Evolutionary conservation across 1,140 invertebrate species (phyloP).

Genomic region (Phthorimaea operculella): DNA sequence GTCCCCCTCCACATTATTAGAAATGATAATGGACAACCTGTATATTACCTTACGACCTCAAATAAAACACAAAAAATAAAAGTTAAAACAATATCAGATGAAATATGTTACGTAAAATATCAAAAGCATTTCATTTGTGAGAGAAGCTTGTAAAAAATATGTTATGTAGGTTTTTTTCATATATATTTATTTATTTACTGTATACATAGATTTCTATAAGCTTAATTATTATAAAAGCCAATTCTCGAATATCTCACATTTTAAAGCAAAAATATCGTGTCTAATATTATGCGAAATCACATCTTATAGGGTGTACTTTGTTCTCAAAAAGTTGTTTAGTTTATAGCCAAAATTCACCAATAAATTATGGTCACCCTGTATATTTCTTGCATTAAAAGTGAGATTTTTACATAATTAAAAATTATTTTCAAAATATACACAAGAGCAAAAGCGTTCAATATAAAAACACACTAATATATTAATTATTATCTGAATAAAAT

Average conservation of each 20-base stretch:
- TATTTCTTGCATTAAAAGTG: too few relatives aligned
- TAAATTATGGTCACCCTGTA: too few relatives aligned
- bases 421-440: neutral
- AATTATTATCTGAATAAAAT: slow-evolving; percentile 4
- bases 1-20: too few relatives aligned
- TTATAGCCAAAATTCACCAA: too few relatives aligned
- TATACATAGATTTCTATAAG: slow-evolving; percentile 33
- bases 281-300: too few relatives aligned
- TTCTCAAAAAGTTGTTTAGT: too few relatives aligned
- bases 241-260: neutral
- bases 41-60: too few relatives aligned
- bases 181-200: slow-evolving; percentile 10
- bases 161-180: slow-evolving; percentile 12
- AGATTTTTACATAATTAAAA: too few relatives aligned
- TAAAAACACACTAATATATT: slow-evolving; percentile 1
- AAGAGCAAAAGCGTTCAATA: neutral
- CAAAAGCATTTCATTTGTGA: slow-evolving; percentile 44
- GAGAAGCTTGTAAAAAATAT: slow-evolving; percentile 21
- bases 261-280: neutral
- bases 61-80: too few relatives aligned
- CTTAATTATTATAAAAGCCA: slow-evolving; percentile 8
- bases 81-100: too few relatives aligned
- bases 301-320: too few relatives aligned
- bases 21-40: too few relatives aligned
- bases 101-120: slow-evolving; percentile 16